Evolutionary conservation across 2,113 vertebrate species (phyloP).

Genomic region (Rhombomys opimus): DNA sequence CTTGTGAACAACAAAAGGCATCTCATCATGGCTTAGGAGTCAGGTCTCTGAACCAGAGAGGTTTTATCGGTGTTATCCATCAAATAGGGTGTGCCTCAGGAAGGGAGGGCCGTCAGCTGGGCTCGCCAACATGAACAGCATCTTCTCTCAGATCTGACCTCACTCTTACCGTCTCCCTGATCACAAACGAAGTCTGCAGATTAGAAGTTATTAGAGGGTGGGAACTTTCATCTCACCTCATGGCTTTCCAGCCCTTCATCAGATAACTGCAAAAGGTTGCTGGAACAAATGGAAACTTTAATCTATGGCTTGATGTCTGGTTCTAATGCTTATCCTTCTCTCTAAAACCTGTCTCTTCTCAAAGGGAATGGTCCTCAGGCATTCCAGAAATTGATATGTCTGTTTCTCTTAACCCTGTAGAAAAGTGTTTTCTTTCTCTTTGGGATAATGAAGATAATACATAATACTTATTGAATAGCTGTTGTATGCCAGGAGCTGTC

Average conservation of each 20-base stretch:
- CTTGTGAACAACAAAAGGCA: background rate
- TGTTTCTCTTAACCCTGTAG: constrained; percentile 14
- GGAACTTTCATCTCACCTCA: background rate
- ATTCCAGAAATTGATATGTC: background rate
- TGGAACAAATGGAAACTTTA: constrained; percentile 1
- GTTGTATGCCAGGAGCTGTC: background rate
- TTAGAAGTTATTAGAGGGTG: background rate
- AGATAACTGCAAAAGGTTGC: background rate
- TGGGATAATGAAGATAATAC: background rate
- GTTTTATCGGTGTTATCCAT: background rate
- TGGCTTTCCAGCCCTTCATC: background rate
- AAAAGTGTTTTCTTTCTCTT: background rate
- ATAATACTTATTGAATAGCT: background rate
- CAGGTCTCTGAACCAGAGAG: background rate
- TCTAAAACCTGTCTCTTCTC: background rate
- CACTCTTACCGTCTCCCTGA: background rate
- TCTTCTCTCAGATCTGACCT: background rate
- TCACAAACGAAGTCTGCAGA: background rate
- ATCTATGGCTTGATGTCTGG: background rate
- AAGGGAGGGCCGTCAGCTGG: accelerated
- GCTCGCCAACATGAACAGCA: background rate
- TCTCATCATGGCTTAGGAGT: background rate
- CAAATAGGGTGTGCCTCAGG: background rate
- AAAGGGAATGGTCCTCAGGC: background rate
- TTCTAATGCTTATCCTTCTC: constrained; percentile 5